phyloP scores from a whole-genome alignment of 2,888 invertebrate genomes.

The Baronia brevicornis region DNA sequence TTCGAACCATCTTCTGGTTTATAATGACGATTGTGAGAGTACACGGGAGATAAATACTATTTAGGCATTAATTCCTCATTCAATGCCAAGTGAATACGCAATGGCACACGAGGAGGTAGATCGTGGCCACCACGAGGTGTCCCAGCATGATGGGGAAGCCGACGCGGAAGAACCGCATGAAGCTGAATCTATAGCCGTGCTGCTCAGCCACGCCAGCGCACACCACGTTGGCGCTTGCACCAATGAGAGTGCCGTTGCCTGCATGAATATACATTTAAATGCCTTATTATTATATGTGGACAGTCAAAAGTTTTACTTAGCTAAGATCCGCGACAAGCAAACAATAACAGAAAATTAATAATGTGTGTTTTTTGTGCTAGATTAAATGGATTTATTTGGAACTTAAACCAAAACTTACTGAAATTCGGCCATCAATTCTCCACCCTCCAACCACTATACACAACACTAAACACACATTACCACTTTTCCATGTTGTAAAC shows the following conservation, averaged over 20 bases:
- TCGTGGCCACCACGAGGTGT: constrained; percentile 76
- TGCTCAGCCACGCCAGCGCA: constrained; percentile 93
- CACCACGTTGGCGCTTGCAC: constrained; percentile 91
- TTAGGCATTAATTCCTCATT: neutral
- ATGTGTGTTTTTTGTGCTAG: no score
- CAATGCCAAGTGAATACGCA: constrained; percentile 69
- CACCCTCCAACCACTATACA: no score
- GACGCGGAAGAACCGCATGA: constrained; percentile 86
- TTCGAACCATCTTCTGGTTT: neutral
- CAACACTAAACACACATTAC: no score
- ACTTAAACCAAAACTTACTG: no score
- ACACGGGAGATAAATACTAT: neutral
- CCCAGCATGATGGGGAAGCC: constrained; percentile 89
- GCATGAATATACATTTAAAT: no score
- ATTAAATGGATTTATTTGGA: no score
- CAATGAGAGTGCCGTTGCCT: constrained; percentile 92
- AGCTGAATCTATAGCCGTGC: constrained; percentile 89
- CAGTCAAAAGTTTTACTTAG: no score
- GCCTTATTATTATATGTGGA: no score
- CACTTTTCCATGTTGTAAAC: no score
- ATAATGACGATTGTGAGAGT: neutral
- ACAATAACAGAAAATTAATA: no score
- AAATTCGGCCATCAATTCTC: no score
- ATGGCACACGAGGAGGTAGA: constrained; percentile 77
- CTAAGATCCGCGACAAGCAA: no score